Conservation (phyloP, 2,888 invertebrate genomes). For the Parascotia fuliginaria region DNA sequence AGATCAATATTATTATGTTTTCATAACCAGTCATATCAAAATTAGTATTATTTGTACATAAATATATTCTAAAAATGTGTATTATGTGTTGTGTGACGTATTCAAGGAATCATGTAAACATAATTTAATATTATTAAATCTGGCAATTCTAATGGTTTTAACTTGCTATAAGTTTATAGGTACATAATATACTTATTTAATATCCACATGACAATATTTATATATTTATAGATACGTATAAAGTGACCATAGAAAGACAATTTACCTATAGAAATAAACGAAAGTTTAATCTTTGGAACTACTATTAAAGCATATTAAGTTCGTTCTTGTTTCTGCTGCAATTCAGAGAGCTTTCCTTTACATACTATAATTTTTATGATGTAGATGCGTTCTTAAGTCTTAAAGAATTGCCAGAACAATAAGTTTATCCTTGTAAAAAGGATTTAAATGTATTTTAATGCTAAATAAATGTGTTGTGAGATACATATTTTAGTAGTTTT, state of each 20-base stretch:
- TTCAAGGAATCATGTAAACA: slow-evolving; percentile 16
- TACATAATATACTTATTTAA: too few relatives aligned
- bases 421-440: slow-evolving; percentile 28
- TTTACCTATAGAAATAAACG: too few relatives aligned
- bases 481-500: slow-evolving; percentile 45
- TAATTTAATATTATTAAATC: slow-evolving; percentile 25
- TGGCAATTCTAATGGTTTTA: slow-evolving; percentile 25
- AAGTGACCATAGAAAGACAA: too few relatives aligned
- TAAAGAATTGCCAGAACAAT: slow-evolving; percentile 20
- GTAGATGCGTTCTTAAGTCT: too few relatives aligned
- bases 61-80: slow-evolving; percentile 25
- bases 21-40: slow-evolving; percentile 39
- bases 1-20: slow-evolving; percentile 13
- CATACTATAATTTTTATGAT: too few relatives aligned
- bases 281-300: too few relatives aligned
- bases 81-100: slow-evolving; percentile 35
- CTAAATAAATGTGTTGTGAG: slow-evolving; percentile 44
- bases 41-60: slow-evolving; percentile 35
- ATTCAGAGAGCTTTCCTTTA: too few relatives aligned
- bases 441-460: slow-evolving; percentile 38
- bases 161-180: background rate
- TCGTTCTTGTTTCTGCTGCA: too few relatives aligned
- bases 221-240: too few relatives aligned
- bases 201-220: too few relatives aligned
- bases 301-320: too few relatives aligned